Evolutionary conservation across 92 coral and sea anemone genomes (phyloP).

Genomic region (Montipora capitata): DNA sequence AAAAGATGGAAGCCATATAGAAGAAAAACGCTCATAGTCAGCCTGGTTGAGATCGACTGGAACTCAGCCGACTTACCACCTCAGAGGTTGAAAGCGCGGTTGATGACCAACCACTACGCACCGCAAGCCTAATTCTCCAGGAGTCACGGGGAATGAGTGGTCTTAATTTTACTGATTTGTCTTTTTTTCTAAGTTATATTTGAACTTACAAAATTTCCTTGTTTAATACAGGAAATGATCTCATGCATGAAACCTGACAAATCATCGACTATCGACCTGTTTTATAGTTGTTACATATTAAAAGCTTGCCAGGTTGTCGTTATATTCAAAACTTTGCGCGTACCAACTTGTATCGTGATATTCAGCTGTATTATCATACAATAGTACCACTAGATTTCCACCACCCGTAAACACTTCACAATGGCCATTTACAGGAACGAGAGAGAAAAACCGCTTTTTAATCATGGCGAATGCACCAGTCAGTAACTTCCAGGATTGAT

Average conservation of each 20-base stretch:
- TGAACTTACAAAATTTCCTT: not conserved
- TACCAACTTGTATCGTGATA: not conserved
- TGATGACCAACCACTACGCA: too few species aligned
- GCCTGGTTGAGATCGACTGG: too few species aligned
- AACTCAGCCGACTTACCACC: too few species aligned
- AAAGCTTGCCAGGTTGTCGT: too few species aligned
- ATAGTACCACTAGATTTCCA: not conserved
- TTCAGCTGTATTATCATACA: not conserved
- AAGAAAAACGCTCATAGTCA: too few species aligned
- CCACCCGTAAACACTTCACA: conserved; percentile 4
- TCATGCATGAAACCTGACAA: conserved; percentile 34
- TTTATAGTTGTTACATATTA: too few species aligned
- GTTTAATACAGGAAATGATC: conserved; percentile 11
- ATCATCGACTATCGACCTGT: not conserved
- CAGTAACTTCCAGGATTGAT: not conserved
- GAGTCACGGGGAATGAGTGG: not conserved
- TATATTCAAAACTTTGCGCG: not conserved
- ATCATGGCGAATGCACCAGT: not conserved
- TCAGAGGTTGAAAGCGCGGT: too few species aligned
- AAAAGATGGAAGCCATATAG: too few species aligned
- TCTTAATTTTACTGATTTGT: too few species aligned
- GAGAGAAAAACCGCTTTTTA: not conserved
- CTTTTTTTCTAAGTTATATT: not conserved
- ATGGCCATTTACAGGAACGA: not conserved
- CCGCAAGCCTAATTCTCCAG: too few species aligned